A percentile compares a stretch with the other conserved stretches of the same genome.
phyloP scores from a whole-genome alignment of 2,113 vertebrate genomes.

The Ramphastos sulfuratus region DNA sequence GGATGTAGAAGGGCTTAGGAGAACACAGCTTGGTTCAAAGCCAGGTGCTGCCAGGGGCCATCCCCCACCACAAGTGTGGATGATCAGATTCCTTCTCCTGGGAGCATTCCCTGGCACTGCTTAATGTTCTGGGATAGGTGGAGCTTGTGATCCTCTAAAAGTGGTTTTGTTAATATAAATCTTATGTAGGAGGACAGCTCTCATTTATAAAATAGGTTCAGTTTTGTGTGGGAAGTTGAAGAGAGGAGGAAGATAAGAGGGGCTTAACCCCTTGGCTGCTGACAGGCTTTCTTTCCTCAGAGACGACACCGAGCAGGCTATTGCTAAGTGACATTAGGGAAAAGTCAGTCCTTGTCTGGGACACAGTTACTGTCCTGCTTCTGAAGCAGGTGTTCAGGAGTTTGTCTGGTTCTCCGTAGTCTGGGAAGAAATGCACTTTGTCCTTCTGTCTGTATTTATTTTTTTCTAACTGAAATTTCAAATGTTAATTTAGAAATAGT shows the following conservation, averaged over 20 bases:
- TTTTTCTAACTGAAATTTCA: not conserved
- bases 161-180: constrained; percentile 46
- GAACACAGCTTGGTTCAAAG: not conserved
- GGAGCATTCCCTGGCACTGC: not conserved
- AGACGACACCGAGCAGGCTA: not conserved
- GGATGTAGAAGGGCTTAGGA: not conserved
- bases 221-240: constrained; percentile 52
- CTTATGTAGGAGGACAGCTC: constrained; percentile 62
- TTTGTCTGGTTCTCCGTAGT: not conserved
- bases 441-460: not conserved
- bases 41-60: not conserved
- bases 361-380: not conserved
- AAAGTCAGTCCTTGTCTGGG: not conserved
- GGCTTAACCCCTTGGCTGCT: constrained; percentile 23
- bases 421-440: not conserved
- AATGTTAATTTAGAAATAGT: not conserved
- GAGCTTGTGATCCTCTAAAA: not conserved
- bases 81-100: fast-evolving
- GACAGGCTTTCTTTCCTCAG: not conserved
- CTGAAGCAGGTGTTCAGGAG: not conserved
- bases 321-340: not conserved
- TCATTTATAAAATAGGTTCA: constrained; percentile 53
- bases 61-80: fast-evolving
- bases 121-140: not conserved
- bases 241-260: constrained; percentile 39